These are phyloP conservation scores for Dinomys branickii DNA, from an alignment of 2,113 vertebrate genomes.

Conservation along the genomic window DNA sequence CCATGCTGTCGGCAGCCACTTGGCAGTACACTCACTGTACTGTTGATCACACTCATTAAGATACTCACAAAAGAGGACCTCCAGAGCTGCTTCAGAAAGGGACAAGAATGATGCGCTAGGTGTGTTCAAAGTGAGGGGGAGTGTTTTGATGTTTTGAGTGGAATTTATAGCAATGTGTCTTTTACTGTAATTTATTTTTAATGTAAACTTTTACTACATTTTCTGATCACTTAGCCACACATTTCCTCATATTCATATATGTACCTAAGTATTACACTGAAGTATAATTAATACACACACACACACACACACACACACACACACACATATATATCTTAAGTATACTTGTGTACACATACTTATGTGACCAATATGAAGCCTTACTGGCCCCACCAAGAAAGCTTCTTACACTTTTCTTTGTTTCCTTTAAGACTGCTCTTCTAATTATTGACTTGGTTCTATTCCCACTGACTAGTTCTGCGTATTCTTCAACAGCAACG, in stretches of 20 bases:
- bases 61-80: not conserved
- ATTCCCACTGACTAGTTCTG: not conserved
- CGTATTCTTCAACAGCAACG: not conserved
- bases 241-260: not conserved
- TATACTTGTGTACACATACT: not conserved
- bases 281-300: too few species aligned
- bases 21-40: not conserved
- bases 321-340: not conserved
- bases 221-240: constrained; percentile 27
- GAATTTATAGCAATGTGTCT: not conserved
- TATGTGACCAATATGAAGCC: not conserved
- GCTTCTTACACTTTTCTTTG: not conserved
- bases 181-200: not conserved
- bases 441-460: not conserved
- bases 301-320: too few species aligned
- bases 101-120: not conserved
- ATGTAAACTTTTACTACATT: not conserved
- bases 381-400: not conserved
- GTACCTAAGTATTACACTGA: not conserved
- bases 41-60: not conserved
- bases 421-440: not conserved
- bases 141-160: not conserved
- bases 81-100: not conserved
- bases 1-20: not conserved
- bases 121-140: not conserved